Conservation (phyloP, 2,113 vertebrate species). For the Parus major region DNA sequence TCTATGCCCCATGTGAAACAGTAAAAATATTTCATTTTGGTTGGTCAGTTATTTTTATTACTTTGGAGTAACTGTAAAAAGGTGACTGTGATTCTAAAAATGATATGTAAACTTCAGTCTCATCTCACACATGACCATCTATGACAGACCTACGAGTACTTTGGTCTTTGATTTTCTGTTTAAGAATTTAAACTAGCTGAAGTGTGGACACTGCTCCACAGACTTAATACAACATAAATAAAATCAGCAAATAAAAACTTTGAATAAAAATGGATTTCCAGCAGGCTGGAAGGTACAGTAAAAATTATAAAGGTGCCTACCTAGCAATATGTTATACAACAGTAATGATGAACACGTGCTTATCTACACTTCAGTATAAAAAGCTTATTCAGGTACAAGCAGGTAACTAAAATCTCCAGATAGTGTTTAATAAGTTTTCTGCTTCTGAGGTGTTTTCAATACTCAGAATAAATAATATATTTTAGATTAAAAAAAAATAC, state of each 20-base stretch:
- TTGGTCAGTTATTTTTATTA: not conserved
- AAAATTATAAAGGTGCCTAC: not conserved
- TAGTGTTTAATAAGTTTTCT: not conserved
- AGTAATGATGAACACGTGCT: not conserved
- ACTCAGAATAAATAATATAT: too few species aligned
- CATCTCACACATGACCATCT: not conserved
- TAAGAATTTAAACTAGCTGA: not conserved
- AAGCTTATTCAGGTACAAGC: not conserved
- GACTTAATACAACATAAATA: not conserved
- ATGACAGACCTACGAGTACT: not conserved
- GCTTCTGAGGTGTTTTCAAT: not conserved
- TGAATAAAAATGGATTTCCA: not conserved
- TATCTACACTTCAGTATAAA: not conserved
- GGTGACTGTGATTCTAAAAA: not conserved
- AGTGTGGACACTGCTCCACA: not conserved
- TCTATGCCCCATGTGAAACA: not conserved
- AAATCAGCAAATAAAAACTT: not conserved
- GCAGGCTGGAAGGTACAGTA: not conserved
- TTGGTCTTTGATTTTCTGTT: not conserved
- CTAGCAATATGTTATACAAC: not conserved
- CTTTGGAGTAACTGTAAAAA: not conserved
- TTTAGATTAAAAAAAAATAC: not conserved
- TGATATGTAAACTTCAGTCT: not conserved
- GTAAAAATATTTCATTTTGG: not conserved
- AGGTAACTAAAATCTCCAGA: not conserved